These are phyloP conservation scores for Coboldia fuscipes DNA, from an alignment of 1,140 invertebrate species.

Conservation along the genomic window DNA sequence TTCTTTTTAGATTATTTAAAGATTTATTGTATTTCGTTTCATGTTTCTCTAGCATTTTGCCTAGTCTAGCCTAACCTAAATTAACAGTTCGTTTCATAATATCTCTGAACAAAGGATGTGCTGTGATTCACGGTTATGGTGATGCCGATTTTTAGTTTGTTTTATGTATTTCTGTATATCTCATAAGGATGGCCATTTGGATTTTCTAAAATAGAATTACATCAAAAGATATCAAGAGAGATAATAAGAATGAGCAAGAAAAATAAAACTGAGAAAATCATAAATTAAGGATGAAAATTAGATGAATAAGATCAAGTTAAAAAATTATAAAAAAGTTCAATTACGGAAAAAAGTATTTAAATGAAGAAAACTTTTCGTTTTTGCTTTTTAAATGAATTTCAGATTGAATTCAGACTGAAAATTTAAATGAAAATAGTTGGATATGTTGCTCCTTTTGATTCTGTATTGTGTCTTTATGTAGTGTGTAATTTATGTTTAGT, in stretches of 20 bases:
- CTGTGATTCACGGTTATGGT: constrained; percentile 3
- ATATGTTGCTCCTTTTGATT: no score
- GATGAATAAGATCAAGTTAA: background rate
- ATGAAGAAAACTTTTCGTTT: background rate
- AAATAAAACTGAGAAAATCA: background rate
- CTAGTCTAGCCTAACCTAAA: background rate
- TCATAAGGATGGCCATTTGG: constrained; percentile 6
- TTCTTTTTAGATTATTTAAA: background rate
- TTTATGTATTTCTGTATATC: constrained; percentile 5
- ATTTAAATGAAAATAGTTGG: no score
- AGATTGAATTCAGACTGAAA: no score
- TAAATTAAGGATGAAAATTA: background rate
- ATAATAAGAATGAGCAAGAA: background rate
- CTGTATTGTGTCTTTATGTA: no score
- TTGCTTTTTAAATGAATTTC: background rate
- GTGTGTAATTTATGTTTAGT: no score
- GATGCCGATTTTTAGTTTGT: constrained; percentile 2
- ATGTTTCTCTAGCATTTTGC: background rate
- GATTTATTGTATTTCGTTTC: background rate
- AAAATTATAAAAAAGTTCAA: background rate
- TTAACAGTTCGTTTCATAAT: background rate
- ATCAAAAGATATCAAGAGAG: no score
- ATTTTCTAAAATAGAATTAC: constrained; percentile 4
- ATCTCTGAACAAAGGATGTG: constrained; percentile 4
- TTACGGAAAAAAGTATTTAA: background rate